Evolutionary conservation across 2,888 invertebrate species (phyloP).

Genomic region (Gasteruption jaculator): DNA sequence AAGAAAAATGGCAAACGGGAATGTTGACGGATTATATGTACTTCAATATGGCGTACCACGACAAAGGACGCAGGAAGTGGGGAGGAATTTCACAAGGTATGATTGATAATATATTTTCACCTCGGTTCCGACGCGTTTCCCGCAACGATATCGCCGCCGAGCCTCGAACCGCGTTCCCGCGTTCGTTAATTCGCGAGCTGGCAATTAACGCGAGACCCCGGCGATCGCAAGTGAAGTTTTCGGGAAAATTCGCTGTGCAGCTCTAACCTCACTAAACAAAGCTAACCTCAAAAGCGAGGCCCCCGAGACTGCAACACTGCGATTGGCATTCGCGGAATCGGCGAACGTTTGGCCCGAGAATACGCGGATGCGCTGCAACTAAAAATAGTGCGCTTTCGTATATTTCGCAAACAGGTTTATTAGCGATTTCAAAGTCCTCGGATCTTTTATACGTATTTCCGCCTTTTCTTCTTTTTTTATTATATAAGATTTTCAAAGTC

Average conservation of each 20-base stretch:
- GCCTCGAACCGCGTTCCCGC: conserved; percentile 1
- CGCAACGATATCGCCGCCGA: neutral
- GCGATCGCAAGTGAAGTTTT: too few relatives aligned
- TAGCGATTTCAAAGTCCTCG: conserved; percentile 12
- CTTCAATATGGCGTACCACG: conserved; percentile 52
- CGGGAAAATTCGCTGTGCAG: conserved; percentile 12
- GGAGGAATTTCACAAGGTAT: conserved; percentile 51
- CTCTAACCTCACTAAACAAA: conserved; percentile 42
- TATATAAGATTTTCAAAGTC: too few relatives aligned
- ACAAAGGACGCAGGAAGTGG: conserved; percentile 54
- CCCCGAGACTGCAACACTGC: conserved; percentile 11
- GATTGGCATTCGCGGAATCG: too few relatives aligned
- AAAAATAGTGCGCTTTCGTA: conserved; percentile 11
- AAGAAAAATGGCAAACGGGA: conserved; percentile 12
- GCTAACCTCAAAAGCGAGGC: conserved; percentile 46
- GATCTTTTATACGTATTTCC: conserved; percentile 2
- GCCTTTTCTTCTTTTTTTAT: too few relatives aligned
- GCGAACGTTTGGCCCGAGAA: too few relatives aligned
- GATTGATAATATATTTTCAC: conserved; percentile 21
- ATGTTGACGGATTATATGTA: conserved; percentile 31
- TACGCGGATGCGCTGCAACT: too few relatives aligned
- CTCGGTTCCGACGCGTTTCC: conserved; percentile 6
- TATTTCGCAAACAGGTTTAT: conserved; percentile 1
- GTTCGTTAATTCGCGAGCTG: neutral
- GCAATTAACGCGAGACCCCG: too few relatives aligned